A percentile compares a stretch with the other conserved stretches of the same genome.
Conservation (phyloP, 1,140 invertebrate genomes). For the Drosophila auraria region DNA sequence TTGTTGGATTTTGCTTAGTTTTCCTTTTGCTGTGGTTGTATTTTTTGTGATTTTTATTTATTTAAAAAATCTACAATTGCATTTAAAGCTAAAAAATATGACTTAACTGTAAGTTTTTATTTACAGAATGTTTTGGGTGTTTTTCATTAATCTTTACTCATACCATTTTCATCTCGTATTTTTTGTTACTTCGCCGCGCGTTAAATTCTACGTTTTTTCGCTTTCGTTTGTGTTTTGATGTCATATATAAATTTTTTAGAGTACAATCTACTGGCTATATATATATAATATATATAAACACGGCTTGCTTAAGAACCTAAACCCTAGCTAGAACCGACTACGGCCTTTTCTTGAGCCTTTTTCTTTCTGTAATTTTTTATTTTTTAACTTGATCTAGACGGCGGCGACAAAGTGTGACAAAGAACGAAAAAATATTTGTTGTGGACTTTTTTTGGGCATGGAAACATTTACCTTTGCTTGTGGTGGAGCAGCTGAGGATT, state of each 20-base stretch:
- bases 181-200: conserved; percentile 61
- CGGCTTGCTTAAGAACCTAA: conserved; percentile 67
- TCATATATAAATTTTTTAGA: conserved; percentile 57
- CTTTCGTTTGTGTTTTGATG: conserved; percentile 26
- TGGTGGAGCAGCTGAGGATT: conserved; percentile 52
- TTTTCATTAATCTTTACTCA: conserved; percentile 42
- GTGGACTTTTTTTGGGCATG: conserved; percentile 43
- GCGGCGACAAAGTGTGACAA: conserved; percentile 48
- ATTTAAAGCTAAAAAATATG: conserved; percentile 83
- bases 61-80: conserved; percentile 83
- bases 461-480: conserved; percentile 54
- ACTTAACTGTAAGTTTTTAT: conserved; percentile 74
- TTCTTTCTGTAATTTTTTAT: conserved; percentile 5
- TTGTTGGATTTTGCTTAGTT: conserved; percentile 45
- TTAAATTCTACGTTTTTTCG: conserved; percentile 69
- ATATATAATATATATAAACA: conserved; percentile 71
- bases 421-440: conserved; percentile 50
- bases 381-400: conserved; percentile 51
- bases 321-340: conserved; percentile 68
- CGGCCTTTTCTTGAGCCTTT: conserved; percentile 19
- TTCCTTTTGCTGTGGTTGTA: conserved; percentile 37
- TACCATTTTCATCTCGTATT: conserved; percentile 41
- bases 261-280: conserved; percentile 78
- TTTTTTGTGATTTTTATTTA: conserved; percentile 56
- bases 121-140: conserved; percentile 44